Conservation (phyloP, 2,888 invertebrate species). For the Mechanitis messenoides region DNA sequence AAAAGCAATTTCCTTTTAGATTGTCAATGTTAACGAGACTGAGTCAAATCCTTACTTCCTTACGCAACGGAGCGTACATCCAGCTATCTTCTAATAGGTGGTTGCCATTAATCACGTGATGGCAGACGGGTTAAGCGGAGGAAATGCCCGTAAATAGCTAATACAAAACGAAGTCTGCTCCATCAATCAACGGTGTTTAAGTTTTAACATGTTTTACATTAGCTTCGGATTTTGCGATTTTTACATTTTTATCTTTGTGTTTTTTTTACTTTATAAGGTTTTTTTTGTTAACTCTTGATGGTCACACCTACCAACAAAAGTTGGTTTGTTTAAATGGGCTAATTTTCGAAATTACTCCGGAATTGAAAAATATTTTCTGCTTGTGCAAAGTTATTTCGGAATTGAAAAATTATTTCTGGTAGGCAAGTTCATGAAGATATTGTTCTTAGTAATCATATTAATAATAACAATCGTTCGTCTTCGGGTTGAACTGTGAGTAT, state of each 20-base stretch:
- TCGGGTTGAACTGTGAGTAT: too few species aligned
- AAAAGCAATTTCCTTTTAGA: conserved; percentile 21
- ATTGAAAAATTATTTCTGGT: too few species aligned
- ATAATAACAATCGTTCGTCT: too few species aligned
- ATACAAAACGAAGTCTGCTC: conserved; percentile 72
- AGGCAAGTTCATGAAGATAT: too few species aligned
- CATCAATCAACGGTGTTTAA: conserved; percentile 63
- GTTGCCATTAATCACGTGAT: conserved; percentile 63
- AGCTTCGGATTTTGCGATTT: conserved; percentile 6
- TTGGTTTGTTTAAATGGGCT: too few species aligned
- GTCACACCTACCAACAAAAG: too few species aligned
- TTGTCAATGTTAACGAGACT: conserved; percentile 32
- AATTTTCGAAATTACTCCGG: too few species aligned
- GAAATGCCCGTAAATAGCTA: conserved; percentile 75
- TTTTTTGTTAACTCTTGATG: too few species aligned
- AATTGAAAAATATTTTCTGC: too few species aligned
- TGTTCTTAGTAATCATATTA: too few species aligned
- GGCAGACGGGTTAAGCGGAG: conserved; percentile 70
- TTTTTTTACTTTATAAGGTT: too few species aligned
- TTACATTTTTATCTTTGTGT: not conserved
- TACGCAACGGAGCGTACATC: conserved; percentile 49
- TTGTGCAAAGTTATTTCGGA: too few species aligned
- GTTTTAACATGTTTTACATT: conserved; percentile 3
- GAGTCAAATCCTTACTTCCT: conserved; percentile 39
- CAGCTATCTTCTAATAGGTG: conserved; percentile 48